Conservation (phyloP, 2,888 invertebrate species). For the Hybos culiciformis region DNA sequence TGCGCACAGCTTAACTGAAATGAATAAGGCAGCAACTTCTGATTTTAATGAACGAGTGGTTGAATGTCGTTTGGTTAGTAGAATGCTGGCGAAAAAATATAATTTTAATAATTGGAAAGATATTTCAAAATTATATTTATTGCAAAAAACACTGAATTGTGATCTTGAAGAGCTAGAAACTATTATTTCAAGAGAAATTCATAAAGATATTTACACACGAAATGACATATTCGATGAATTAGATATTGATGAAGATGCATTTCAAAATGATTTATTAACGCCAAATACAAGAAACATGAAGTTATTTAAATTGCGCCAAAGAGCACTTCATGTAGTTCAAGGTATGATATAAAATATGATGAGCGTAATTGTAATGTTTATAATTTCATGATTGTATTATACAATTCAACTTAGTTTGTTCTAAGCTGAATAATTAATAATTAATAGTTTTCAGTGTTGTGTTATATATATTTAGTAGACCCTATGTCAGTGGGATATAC, state of each 20-base stretch:
- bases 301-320: conserved; percentile 64
- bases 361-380: no score
- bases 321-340: conserved; percentile 80
- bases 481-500: background rate
- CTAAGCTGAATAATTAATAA: no score
- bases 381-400: no score
- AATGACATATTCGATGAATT: conserved; percentile 51
- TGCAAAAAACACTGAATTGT: conserved; percentile 53
- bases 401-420: no score
- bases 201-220: conserved; percentile 52
- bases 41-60: conserved; percentile 88
- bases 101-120: conserved; percentile 48
- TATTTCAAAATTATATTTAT: conserved; percentile 53
- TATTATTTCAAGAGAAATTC: conserved; percentile 49
- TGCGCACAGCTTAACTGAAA: conserved; percentile 74
- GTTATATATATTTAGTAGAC: no score
- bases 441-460: no score
- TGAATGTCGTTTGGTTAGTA: conserved; percentile 85
- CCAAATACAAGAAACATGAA: conserved; percentile 47
- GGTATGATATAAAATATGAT: conserved; percentile 43
- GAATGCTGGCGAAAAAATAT: conserved; percentile 52
- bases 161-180: conserved; percentile 54
- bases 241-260: conserved; percentile 41
- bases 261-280: conserved; percentile 52
- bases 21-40: conserved; percentile 87